Conservation (phyloP, 2,113 vertebrate species). For the Ochotona princeps region DNA sequence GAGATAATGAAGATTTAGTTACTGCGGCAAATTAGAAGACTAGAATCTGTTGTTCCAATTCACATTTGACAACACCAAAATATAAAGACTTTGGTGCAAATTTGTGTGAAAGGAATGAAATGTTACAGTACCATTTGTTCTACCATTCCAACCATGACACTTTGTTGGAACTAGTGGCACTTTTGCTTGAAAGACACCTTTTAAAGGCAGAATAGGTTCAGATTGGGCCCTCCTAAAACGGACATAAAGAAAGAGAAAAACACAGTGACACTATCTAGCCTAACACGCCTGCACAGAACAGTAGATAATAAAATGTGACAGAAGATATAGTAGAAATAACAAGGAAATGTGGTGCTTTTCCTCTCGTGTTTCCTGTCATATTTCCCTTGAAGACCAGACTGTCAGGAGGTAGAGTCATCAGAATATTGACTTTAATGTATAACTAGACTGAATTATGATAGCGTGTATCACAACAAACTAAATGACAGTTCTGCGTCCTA, state of each 20-base stretch:
- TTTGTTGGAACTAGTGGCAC: neutral
- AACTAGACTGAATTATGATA: constrained; percentile 19
- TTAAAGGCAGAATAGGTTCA: neutral
- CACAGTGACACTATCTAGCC: neutral
- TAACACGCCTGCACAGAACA: neutral
- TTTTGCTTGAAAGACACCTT: neutral
- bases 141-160: neutral
- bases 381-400: neutral
- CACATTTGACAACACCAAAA: neutral
- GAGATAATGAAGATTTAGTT: neutral
- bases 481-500: neutral
- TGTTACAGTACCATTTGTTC: neutral
- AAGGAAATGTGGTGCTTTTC: neutral
- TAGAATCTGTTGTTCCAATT: neutral
- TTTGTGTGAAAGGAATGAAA: neutral
- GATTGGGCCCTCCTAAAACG: neutral
- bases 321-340: neutral
- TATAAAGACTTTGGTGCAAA: neutral
- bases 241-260: neutral
- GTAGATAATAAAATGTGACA: neutral
- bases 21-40: neutral
- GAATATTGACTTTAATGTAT: neutral
- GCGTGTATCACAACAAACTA: neutral
- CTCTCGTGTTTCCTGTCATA: neutral
- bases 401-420: neutral